A percentile compares a stretch with the other conserved stretches of the same genome.
Conservation (phyloP, 2,797 vertebrate genomes). For the Myotis myotis region DNA sequence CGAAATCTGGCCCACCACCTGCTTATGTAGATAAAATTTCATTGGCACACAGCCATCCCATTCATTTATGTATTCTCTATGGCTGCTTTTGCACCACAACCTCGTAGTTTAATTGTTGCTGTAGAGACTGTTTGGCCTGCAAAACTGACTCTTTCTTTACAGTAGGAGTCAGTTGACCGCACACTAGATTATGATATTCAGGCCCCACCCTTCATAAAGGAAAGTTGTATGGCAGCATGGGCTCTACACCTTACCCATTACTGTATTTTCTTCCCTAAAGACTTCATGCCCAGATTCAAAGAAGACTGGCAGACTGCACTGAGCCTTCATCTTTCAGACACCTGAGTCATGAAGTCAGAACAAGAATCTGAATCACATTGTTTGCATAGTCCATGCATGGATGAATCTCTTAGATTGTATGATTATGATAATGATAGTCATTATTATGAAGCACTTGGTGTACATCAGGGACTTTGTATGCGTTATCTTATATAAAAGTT, state of each 20-base stretch:
- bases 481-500: neutral
- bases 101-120: neutral
- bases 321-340: neutral
- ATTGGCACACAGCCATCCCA: neutral
- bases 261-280: neutral
- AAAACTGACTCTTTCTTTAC: neutral
- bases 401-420: neutral
- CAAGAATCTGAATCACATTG: neutral
- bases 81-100: neutral
- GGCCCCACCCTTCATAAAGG: neutral
- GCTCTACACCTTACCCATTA: neutral
- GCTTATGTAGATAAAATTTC: constrained; percentile 23
- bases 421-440: neutral
- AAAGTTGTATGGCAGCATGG: neutral
- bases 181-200: neutral
- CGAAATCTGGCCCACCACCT: neutral
- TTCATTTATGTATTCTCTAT: neutral
- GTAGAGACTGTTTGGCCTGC: neutral
- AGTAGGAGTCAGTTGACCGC: neutral
- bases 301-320: neutral
- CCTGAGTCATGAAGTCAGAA: neutral
- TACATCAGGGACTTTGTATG: neutral
- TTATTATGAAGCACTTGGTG: neutral
- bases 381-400: neutral
- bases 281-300: neutral